Base-by-base conservation (phyloP, 2,888 invertebrate genomes). In the Chirona hameri region DNA sequence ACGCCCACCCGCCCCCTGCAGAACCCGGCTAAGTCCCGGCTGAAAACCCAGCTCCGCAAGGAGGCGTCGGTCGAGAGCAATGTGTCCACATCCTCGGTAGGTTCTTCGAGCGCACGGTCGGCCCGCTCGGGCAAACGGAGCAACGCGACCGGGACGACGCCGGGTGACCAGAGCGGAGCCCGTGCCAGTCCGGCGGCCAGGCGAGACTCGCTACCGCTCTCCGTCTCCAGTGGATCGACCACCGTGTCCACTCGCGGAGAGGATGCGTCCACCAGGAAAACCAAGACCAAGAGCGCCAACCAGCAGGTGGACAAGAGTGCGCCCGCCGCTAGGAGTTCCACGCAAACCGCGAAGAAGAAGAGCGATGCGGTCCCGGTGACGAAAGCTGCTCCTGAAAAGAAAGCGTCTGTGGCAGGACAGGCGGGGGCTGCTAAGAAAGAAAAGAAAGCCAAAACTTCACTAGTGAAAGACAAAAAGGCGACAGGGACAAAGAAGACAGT, bases 41-140 rank as follows among this genome's bases (percentile, higher is more conserved):
- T 46, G 46, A 60, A 60, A 18, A 31, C 4, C 24, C 1, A 69
- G n/a, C 81, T 60, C 5, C 39, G 39, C 24, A 60, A 65, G 60
- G 46, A n/a, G 48, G 60, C 31, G 24, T 60, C 81, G 9, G 24
- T 69, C 12, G 81, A 81, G 81, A 81, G 65, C 29, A 81, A 69
- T 60, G 29, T 48, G 65, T 65, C 65, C 7, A 10, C 65, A 12
- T 76, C 76, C 1, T 76, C 76, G 39, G 24, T 12, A 9, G 39
- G 76, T 46, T 76, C 76, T 9, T 15, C 18, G 46, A 10, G 7
- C 10, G 65, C 5, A 9, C 65, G 65, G 65, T 9, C n/a, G 27
- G 10, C 65, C 5, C 65, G 65, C 12, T 7, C 65, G n/a, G 65
- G n/a, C 27, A 65, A 27, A n/a, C 65, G 10, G 65, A 27, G 27